These are phyloP conservation scores for Chaenocephalus aceratus DNA, from an alignment of 2,113 vertebrate species.

Conservation along the genomic window DNA sequence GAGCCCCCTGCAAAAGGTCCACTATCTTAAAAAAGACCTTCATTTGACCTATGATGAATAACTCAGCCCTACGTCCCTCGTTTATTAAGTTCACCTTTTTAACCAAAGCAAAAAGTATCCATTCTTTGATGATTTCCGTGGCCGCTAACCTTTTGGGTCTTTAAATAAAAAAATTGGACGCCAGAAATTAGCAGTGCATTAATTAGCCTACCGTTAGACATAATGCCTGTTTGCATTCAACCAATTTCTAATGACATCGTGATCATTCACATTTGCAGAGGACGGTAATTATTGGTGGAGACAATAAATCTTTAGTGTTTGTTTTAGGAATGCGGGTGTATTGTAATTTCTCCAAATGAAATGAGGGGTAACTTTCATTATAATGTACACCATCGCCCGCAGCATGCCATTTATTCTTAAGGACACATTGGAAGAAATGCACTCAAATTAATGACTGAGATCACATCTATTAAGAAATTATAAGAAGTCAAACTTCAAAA, in stretches of 20 bases:
- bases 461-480: slow-evolving; percentile 13
- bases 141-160: neutral
- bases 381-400: slow-evolving; percentile 19
- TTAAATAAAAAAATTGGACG: slow-evolving; percentile 44
- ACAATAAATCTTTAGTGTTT: slow-evolving; percentile 79
- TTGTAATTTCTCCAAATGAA: slow-evolving; percentile 55
- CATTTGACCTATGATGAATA: neutral
- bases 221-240: slow-evolving; percentile 67
- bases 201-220: slow-evolving; percentile 45
- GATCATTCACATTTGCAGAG: slow-evolving; percentile 72
- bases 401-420: slow-evolving; percentile 29
- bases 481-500: neutral
- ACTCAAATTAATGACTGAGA: slow-evolving; percentile 12
- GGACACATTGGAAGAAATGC: slow-evolving; percentile 15
- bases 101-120: slow-evolving; percentile 18
- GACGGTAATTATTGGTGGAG: slow-evolving; percentile 66
- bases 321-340: slow-evolving; percentile 61
- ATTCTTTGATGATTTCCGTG: slow-evolving; percentile 41
- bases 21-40: neutral
- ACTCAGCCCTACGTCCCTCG: neutral
- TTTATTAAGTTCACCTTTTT: neutral
- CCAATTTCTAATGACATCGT: slow-evolving; percentile 73
- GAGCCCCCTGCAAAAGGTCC: neutral
- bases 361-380: slow-evolving; percentile 56
- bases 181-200: slow-evolving; percentile 4